phyloP scores from a whole-genome alignment of 2,113 vertebrate genomes.

The Epinephelus fuscoguttatus region DNA sequence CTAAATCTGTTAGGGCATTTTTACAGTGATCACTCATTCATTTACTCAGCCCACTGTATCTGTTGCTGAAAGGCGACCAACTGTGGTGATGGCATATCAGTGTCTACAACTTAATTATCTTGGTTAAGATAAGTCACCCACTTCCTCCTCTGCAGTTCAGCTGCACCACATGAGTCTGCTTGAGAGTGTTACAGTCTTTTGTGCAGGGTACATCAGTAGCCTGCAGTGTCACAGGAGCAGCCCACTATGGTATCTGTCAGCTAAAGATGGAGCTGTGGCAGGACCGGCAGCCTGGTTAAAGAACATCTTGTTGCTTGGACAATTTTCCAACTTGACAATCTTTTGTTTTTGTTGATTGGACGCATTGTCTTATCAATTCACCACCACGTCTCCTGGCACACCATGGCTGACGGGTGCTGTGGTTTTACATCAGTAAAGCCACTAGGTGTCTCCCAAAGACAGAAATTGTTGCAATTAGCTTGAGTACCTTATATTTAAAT shows the following conservation, averaged over 20 bases:
- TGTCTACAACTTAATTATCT: not conserved
- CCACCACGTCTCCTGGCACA: not conserved
- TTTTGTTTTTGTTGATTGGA: not conserved
- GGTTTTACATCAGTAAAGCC: constrained; percentile 30
- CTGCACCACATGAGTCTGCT: not conserved
- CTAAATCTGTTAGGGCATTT: too few relatives aligned
- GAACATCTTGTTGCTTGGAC: not conserved
- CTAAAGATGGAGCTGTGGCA: not conserved
- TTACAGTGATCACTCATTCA: not conserved
- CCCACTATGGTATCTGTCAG: not conserved
- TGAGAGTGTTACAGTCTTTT: not conserved
- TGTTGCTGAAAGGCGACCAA: not conserved
- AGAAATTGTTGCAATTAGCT: not conserved
- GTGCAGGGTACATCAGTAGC: not conserved
- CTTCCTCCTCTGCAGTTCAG: not conserved
- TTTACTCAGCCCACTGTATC: not conserved
- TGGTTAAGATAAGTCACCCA: not conserved
- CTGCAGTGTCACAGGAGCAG: too few relatives aligned
- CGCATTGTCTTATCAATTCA: not conserved
- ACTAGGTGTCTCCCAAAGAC: constrained; percentile 68
- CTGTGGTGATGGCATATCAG: not conserved
- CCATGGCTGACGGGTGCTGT: not conserved
- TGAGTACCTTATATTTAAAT: not conserved
- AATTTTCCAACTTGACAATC: not conserved
- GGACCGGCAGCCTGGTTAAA: not conserved